These are phyloP conservation scores for Crossocerus cetratus DNA, from an alignment of 2,888 invertebrate species.

Conservation along the genomic window DNA sequence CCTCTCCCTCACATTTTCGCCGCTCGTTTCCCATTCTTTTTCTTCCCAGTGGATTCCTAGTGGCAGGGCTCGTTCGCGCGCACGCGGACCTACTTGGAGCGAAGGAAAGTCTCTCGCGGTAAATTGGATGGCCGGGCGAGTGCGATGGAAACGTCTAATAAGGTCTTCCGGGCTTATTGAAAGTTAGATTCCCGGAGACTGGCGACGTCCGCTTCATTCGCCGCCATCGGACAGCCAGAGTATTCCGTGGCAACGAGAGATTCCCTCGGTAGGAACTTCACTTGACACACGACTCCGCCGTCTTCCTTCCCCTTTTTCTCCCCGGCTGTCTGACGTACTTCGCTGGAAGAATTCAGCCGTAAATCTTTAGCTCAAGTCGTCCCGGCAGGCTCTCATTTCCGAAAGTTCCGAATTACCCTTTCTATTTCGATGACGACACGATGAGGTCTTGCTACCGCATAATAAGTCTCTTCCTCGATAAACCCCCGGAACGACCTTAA, in stretches of 20 bases:
- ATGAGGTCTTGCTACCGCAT: too few species aligned
- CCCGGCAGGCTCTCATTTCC: too few species aligned
- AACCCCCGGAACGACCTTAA: too few species aligned
- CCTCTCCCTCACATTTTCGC: slow-evolving; percentile 2
- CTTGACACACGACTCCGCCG: neutral
- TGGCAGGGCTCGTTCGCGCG: slow-evolving; percentile 14
- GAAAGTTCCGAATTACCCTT: too few species aligned
- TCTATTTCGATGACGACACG: too few species aligned
- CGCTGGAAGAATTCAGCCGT: too few species aligned
- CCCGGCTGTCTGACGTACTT: too few species aligned
- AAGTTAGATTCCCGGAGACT: slow-evolving; percentile 39
- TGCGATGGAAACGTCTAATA: slow-evolving; percentile 44
- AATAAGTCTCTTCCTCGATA: too few species aligned
- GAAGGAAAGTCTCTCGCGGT: slow-evolving; percentile 32
- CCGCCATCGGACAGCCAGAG: neutral
- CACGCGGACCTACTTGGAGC: neutral
- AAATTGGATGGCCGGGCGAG: slow-evolving; percentile 50
- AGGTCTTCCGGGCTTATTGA: slow-evolving; percentile 51
- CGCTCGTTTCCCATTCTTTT: neutral
- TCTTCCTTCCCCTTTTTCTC: neutral
- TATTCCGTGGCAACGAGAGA: neutral
- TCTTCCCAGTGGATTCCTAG: slow-evolving; percentile 20
- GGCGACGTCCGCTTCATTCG: neutral
- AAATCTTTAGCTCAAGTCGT: too few species aligned
- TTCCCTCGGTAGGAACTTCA: neutral